A percentile compares a stretch with the other conserved stretches of the same genome.
Conservation (phyloP, 2,888 invertebrate species). For the Hypolimnas misippus region DNA sequence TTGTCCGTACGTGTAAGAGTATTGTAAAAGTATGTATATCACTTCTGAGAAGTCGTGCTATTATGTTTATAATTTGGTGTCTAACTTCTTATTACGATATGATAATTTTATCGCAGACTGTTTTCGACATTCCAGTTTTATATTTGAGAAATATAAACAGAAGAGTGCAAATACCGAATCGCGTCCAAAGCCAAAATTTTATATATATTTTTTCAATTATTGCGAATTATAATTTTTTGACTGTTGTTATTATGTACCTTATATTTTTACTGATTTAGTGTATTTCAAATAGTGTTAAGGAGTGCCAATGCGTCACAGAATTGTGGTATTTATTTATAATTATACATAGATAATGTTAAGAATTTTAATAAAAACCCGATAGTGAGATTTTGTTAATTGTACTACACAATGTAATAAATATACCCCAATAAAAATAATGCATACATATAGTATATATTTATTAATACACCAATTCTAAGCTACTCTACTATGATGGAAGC, state of each 20-base stretch:
- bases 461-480: constrained; percentile 20
- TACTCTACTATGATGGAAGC: constrained; percentile 18
- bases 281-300: constrained; percentile 45
- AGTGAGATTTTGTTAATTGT: constrained; percentile 58
- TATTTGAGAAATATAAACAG: constrained; percentile 44
- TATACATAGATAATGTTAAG: constrained; percentile 61
- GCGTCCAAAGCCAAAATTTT: constrained; percentile 56
- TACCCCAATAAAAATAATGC: constrained; percentile 40
- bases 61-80: constrained; percentile 10
- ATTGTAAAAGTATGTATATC: background rate
- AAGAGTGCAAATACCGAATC: constrained; percentile 50
- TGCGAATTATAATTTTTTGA: constrained; percentile 39
- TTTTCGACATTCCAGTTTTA: constrained; percentile 21
- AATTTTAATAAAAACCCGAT: constrained; percentile 74
- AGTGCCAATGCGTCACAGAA: constrained; percentile 71
- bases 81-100: background rate
- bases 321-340: constrained; percentile 72
- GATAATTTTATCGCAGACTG: background rate
- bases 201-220: constrained; percentile 47
- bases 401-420: constrained; percentile 44
- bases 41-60: constrained; percentile 17
- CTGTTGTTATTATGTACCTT: constrained; percentile 25
- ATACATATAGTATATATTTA: constrained; percentile 34
- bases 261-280: constrained; percentile 31
- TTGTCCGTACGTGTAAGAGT: background rate